Evolutionary conservation across 2,888 invertebrate species (phyloP), one percentile per base, ranked within the genome.

Genomic region (Anodontia alba): DNA sequence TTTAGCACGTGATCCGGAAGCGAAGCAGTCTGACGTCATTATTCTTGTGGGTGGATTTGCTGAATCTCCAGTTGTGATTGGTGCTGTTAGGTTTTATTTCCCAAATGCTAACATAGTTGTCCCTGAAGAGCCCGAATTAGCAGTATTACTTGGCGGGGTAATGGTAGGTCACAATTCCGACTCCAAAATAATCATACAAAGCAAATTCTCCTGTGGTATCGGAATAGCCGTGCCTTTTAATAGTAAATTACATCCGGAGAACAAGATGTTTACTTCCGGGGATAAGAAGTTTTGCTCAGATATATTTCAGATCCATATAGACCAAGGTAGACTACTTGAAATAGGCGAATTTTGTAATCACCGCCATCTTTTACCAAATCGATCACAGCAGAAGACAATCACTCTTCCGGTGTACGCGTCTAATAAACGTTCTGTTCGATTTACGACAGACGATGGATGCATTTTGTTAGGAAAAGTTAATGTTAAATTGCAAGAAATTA

Each of bases 181-280:
- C 0, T 76, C 88, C 0, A 75, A 76, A 12, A 51, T 86, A 10
- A 57, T 78, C 29, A 69, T 81, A 46, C 81, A 49, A 29, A 73
- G 85, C 29, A 82, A 74, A 66, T 84, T 77, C 42, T 81, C 88
- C 0, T 83, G 83, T 57, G 89, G 89, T 17, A 79, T 88, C 8
- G 86, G 87, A 31, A 88, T 87, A 73, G 86, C 89, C 2, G 83
- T 87, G 70, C 88, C 88, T 20, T 89, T 84, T 57, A 72, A 85
- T 42, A 79, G 81, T 17, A 75, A 76, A 23, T 70, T 68, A 38
- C 86, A 89, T 57, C 79, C 80, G 1, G 73, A 75, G 23, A 83
- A 88, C 23, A 89, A 89, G 66, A 31, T 77, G 42, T 86, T 86
- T 42, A 51, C 76, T 10, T 78, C 81, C 0, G 77, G 62, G 5